Conservation (phyloP, 2,888 invertebrate species). For the Griposia aprilina region DNA sequence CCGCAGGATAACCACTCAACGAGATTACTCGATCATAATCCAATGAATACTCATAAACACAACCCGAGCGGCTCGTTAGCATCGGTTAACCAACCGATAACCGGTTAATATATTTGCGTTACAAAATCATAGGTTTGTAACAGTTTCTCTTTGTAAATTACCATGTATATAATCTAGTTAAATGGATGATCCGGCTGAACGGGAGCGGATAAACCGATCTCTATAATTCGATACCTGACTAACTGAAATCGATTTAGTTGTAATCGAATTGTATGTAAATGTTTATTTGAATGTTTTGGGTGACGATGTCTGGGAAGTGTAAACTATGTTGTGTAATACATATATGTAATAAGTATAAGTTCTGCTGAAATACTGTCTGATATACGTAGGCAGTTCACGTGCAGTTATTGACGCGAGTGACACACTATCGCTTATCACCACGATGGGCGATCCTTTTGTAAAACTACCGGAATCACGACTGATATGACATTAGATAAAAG, state of each 20-base stretch:
- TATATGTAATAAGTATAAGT: background rate
- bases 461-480: background rate
- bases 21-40: conserved; percentile 55
- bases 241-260: conserved; percentile 59
- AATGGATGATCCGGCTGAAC: conserved; percentile 56
- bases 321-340: no score
- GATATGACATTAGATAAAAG: background rate
- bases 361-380: background rate
- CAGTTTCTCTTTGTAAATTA: conserved; percentile 66
- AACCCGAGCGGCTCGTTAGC: conserved; percentile 26
- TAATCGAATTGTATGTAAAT: conserved; percentile 51
- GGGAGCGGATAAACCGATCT: conserved; percentile 47
- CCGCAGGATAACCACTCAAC: conserved; percentile 37
- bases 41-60: conserved; percentile 44
- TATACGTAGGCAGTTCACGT: background rate
- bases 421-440: background rate
- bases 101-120: conserved; percentile 42
- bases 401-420: background rate
- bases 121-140: conserved; percentile 53
- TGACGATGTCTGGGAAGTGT: background rate
- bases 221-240: conserved; percentile 62
- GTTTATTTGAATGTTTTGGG: conserved; percentile 42
- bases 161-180: conserved; percentile 60
- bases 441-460: background rate
- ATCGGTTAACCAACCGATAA: conserved; percentile 39